Conservation (phyloP, 1,140 invertebrate genomes). For the Monochamus saltuarius region DNA sequence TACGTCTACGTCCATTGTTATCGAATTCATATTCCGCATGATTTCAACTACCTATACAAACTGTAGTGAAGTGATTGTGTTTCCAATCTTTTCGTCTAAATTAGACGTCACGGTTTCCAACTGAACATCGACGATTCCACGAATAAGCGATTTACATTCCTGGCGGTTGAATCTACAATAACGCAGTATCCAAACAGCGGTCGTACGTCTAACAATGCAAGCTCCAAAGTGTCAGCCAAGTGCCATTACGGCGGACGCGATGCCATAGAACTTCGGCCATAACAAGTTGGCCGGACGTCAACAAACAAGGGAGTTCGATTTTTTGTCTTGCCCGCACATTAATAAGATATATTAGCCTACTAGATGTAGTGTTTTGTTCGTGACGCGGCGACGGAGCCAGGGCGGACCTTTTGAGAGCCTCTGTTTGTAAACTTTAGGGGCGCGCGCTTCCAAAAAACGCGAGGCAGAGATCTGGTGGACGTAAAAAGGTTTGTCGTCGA, state of each 20-base stretch:
- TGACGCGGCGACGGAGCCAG: constrained; percentile 12
- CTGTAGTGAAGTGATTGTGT: too few species aligned
- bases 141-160: too few species aligned
- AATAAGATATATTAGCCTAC: constrained; percentile 33
- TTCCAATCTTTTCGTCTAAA: too few species aligned
- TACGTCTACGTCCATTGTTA: too few species aligned
- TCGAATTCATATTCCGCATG: too few species aligned
- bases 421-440: too few species aligned
- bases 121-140: too few species aligned
- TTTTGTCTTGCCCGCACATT: constrained; percentile 27
- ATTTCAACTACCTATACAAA: too few species aligned
- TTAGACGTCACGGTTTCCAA: too few species aligned
- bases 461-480: too few species aligned
- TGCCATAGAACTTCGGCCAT: constrained; percentile 24
- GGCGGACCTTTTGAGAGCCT: neutral
- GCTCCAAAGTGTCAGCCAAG: constrained; percentile 29
- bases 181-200: constrained; percentile 14
- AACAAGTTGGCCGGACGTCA: constrained; percentile 28
- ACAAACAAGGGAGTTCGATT: constrained; percentile 34
- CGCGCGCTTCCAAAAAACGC: too few species aligned
- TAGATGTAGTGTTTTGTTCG: constrained; percentile 31
- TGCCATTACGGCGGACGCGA: constrained; percentile 22
- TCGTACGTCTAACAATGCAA: constrained; percentile 16
- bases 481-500: too few species aligned
- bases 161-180: constrained; percentile 19